phyloP scores from a whole-genome alignment of 2,797 vertebrate species.

The Sebastes diploproa region DNA sequence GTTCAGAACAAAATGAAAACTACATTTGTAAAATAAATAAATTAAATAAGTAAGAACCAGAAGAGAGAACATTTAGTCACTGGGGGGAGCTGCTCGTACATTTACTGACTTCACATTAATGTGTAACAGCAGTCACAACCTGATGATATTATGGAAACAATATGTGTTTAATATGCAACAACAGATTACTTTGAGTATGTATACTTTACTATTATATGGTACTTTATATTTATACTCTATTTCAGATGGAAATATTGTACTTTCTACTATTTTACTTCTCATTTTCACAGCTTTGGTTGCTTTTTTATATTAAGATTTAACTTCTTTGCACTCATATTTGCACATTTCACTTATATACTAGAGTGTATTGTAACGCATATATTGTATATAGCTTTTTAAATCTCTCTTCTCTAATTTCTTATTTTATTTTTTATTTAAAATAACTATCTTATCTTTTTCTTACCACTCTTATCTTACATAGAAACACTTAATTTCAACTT shows the following conservation, averaged over 20 bases:
- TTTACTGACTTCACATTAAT: neutral
- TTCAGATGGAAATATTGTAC: neutral
- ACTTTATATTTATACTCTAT: accelerated
- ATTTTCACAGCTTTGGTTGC: neutral
- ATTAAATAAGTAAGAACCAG: neutral
- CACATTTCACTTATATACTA: too few species aligned
- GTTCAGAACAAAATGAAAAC: neutral
- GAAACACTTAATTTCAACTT: neutral
- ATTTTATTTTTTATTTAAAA: neutral
- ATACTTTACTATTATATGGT: neutral
- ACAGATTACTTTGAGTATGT: neutral
- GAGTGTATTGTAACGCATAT: too few species aligned
- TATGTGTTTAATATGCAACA: neutral
- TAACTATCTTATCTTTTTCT: too few species aligned
- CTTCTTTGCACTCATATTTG: neutral
- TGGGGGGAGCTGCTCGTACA: constrained; percentile 53
- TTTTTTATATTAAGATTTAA: neutral
- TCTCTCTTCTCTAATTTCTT: too few species aligned
- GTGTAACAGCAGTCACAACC: neutral
- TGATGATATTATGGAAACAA: too few species aligned
- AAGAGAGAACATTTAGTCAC: constrained; percentile 8
- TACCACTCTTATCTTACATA: neutral
- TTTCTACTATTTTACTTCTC: neutral
- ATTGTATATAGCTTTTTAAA: neutral
- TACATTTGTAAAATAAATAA: too few species aligned